Base-by-base conservation (phyloP, 2,797 vertebrate species). In the Coilia nasus region DNA sequence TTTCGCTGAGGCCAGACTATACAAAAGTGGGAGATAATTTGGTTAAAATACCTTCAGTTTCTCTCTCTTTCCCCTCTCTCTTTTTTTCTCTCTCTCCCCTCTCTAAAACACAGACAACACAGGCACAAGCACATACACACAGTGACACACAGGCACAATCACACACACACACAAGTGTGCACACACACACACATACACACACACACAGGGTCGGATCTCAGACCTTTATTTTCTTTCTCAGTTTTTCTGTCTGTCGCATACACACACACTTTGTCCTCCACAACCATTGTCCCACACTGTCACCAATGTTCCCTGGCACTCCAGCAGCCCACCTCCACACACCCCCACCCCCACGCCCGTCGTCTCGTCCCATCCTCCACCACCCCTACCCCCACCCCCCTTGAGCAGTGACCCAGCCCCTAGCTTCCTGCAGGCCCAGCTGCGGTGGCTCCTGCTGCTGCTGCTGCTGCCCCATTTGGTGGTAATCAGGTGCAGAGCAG, bases 401-500 rank as follows among this genome's bases (percentile, higher is more conserved):
- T 10, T 19, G 19, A 31, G 71, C 71, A 78, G 71, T 78, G 71
- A 78, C 71, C 71, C 71, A 78, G 71, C 71, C 35, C 71, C 71
- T 35, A 21, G 71, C 81, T 71, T 67, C 82, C 82, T 75, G 82
- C 82, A 81, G 90, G 91, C 93, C 91, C 95, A 86, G 87, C 87
- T 85, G 86, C 89, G 31, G 88, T 93, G 86, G 87, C 85, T 93
- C 92, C 88, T 93, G 93, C 92, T 90, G 88, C 93, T 93, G 95
- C 94, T 93, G 95, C 90, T 94, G 88, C 94, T 93, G 95, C 90
- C 91, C 94, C 95, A 95, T 97, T 97, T 97, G 97, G 95, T 96
- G 97, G 96, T 97, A 97, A 98, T 99, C 97, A 97, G 95, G 96
- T 97, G 92, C 92, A 96, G 95, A 94, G 94, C 96, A 96, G 96